Evolutionary conservation across 2,888 invertebrate genomes (phyloP).

Genomic region (Apotomis betuletana): DNA sequence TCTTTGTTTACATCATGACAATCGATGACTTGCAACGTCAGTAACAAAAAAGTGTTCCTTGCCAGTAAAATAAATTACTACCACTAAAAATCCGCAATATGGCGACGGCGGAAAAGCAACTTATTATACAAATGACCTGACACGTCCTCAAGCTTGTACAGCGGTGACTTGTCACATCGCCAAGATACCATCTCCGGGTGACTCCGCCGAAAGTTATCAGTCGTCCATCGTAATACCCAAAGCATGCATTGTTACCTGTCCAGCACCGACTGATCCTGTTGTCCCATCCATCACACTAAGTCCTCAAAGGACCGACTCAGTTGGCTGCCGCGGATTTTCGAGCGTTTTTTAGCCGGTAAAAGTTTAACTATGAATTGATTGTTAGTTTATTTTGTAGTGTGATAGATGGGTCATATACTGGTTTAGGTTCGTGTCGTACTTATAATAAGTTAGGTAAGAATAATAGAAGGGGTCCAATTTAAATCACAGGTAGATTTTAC

Average conservation of each 20-base stretch:
- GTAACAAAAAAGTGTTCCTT: no score
- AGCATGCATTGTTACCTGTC: constrained; percentile 40
- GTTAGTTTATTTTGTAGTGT: constrained; percentile 1
- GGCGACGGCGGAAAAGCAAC: no score
- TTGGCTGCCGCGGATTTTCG: constrained; percentile 25
- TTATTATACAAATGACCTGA: constrained; percentile 46
- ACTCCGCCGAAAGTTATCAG: constrained; percentile 71
- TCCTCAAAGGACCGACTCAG: constrained; percentile 64
- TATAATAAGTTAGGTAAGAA: no score
- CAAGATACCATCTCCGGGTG: constrained; percentile 57
- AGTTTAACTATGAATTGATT: constrained; percentile 4
- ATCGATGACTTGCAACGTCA: no score
- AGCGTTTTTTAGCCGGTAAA: constrained; percentile 3
- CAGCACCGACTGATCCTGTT: constrained; percentile 37
- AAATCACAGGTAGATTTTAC: no score
- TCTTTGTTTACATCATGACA: no score
- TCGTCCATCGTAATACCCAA: constrained; percentile 52
- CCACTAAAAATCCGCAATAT: no score
- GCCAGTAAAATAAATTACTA: no score
- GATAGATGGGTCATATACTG: constrained; percentile 2
- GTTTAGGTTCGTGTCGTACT: no score
- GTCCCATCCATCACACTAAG: constrained; percentile 51
- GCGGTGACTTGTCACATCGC: constrained; percentile 63
- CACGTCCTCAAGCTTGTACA: constrained; percentile 54
- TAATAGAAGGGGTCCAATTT: no score